Percentiles rank a stretch among this genome's conserved stretches.
These are phyloP conservation scores for Cryptophagus acutangulus DNA, from an alignment of 2,888 invertebrate species.

Conservation along the genomic window DNA sequence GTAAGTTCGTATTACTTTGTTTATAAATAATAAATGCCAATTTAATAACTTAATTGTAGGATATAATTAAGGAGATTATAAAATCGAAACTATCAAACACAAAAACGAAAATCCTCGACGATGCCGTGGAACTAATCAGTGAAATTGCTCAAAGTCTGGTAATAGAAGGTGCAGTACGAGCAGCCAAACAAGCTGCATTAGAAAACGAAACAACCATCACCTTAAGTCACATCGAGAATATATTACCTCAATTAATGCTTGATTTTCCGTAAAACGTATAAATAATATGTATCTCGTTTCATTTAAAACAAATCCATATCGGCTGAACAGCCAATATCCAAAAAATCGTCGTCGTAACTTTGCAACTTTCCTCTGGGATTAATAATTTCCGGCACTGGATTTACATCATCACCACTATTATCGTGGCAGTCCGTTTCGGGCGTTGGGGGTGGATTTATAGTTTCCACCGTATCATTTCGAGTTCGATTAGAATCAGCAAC, in stretches of 20 bases:
- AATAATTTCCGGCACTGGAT: constrained; percentile 22
- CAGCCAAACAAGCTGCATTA: constrained; percentile 50
- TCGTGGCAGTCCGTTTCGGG: constrained; percentile 68
- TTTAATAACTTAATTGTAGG: too few relatives aligned
- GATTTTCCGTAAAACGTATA: constrained; percentile 48
- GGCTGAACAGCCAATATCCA: constrained; percentile 67
- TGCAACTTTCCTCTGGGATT: constrained; percentile 27
- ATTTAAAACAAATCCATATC: constrained; percentile 59
- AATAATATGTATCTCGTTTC: constrained; percentile 3
- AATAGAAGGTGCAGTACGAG: constrained; percentile 53
- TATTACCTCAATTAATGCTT: constrained; percentile 55
- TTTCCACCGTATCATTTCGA: constrained; percentile 48
- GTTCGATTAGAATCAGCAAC: constrained; percentile 41
- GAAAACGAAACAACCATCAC: constrained; percentile 50
- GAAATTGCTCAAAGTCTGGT: constrained; percentile 54
- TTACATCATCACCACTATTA: constrained; percentile 56
- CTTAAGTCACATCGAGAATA: constrained; percentile 54
- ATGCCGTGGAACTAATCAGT: constrained; percentile 51
- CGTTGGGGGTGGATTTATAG: constrained; percentile 74
- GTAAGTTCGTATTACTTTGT: too few relatives aligned
- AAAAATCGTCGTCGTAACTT: constrained; percentile 64
- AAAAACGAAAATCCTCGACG: constrained; percentile 55
- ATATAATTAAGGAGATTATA: constrained; percentile 53
- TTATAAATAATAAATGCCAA: too few relatives aligned
- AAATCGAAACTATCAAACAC: constrained; percentile 53